Percentiles rank a stretch among this genome's conserved stretches.
phyloP scores from a whole-genome alignment of 2,797 vertebrate species.

The Gymnodraco acuticeps region DNA sequence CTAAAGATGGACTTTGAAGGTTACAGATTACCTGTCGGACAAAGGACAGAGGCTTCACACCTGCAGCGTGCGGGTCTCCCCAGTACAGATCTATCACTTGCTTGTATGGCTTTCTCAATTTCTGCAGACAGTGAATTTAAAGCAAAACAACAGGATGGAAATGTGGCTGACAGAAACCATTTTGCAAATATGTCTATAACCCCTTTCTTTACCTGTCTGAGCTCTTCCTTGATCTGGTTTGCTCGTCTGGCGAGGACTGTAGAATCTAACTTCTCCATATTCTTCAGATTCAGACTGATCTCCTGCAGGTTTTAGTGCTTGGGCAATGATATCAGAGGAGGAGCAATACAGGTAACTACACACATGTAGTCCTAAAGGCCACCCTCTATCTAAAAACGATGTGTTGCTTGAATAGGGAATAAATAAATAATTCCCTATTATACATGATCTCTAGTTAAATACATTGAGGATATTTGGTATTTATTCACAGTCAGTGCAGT shows the following conservation, averaged over 20 bases:
- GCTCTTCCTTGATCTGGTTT: constrained; percentile 63
- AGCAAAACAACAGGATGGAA: constrained; percentile 3
- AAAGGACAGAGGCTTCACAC: constrained; percentile 82
- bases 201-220: constrained; percentile 67
- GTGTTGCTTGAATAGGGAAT: no score
- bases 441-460: no score
- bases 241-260: constrained; percentile 36
- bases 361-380: no score
- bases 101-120: constrained; percentile 65
- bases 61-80: constrained; percentile 71
- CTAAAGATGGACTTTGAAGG: background rate
- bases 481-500: no score
- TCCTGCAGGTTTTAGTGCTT: constrained; percentile 21
- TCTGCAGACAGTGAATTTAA: constrained; percentile 59
- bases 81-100: constrained; percentile 72
- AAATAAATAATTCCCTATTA: no score
- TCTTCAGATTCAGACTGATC: constrained; percentile 46
- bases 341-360: no score
- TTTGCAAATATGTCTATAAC: background rate
- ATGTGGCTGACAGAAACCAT: background rate
- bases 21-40: constrained; percentile 79
- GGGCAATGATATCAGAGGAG: no score
- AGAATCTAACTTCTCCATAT: constrained; percentile 19
- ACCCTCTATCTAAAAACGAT: no score
- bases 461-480: no score